phyloP scores from a whole-genome alignment of 2,113 vertebrate genomes.

The Catharus bicknelli region DNA sequence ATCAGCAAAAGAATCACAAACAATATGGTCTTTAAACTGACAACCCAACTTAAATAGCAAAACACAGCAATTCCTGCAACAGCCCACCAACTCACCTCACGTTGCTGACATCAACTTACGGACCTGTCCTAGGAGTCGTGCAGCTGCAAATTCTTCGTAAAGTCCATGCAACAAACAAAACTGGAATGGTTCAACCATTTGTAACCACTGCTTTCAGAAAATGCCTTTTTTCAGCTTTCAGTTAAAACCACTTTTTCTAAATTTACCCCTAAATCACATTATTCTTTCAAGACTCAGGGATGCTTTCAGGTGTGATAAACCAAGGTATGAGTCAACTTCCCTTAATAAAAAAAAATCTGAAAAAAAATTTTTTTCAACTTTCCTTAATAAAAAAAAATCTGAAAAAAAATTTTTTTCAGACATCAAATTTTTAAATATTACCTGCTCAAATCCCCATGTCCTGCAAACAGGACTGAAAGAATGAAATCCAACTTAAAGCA shows the following conservation, averaged over 20 bases:
- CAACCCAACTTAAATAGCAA: background rate
- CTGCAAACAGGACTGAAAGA: background rate
- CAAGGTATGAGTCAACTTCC: background rate
- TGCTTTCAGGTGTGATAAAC: background rate
- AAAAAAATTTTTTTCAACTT: background rate
- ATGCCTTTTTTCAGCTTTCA: background rate
- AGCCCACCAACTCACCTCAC: conserved; percentile 52
- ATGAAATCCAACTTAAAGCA: background rate
- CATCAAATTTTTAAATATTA: background rate
- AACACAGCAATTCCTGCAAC: background rate
- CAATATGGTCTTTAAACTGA: background rate
- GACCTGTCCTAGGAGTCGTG: conserved; percentile 13
- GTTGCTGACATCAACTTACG: background rate
- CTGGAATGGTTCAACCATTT: background rate
- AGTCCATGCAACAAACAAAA: conserved; percentile 25
- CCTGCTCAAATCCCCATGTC: background rate
- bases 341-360: background rate
- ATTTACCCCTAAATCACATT: background rate
- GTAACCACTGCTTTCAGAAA: background rate
- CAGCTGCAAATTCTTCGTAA: conserved; percentile 9
- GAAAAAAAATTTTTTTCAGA: background rate
- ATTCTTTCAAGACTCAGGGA: background rate
- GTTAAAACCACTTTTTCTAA: background rate
- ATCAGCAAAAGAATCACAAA: background rate
- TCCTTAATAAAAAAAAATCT: background rate